These are phyloP conservation scores for Drosophila pruinosa DNA, from an alignment of 1,140 invertebrate species.

Conservation along the genomic window DNA sequence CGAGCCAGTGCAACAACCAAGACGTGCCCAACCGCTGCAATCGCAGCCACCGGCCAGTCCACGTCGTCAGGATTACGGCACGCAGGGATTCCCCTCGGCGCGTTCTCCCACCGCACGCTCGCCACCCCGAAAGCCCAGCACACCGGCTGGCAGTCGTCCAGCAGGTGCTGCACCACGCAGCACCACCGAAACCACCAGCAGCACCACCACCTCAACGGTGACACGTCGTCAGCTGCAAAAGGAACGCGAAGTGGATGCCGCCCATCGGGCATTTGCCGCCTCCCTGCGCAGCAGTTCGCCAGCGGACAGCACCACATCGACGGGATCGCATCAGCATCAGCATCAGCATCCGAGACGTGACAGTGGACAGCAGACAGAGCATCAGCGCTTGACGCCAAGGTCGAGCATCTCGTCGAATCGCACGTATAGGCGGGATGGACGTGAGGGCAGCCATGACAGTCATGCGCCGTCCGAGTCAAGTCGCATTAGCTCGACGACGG, in stretches of 20 bases:
- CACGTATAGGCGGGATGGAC: constrained; percentile 57
- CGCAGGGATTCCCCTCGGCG: constrained; percentile 41
- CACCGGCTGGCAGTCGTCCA: too few species aligned
- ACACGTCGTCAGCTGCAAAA: constrained; percentile 77
- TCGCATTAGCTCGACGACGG: constrained; percentile 73
- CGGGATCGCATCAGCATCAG: constrained; percentile 34
- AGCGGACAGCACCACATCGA: constrained; percentile 60
- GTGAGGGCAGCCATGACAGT: constrained; percentile 78
- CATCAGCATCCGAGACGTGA: constrained; percentile 35
- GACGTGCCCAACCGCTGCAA: constrained; percentile 7
- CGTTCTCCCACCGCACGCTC: constrained; percentile 35
- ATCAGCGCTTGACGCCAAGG: constrained; percentile 58
- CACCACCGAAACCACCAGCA: constrained; percentile 33
- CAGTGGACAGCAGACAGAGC: constrained; percentile 30
- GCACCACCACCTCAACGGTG: constrained; percentile 31
- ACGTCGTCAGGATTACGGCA: constrained; percentile 45
- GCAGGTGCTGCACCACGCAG: constrained; percentile 16
- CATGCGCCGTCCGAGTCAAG: constrained; percentile 73
- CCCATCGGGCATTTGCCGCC: constrained; percentile 88
- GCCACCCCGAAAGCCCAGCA: constrained; percentile 46
- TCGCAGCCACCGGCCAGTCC: constrained; percentile 35
- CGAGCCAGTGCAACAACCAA: constrained; percentile 26
- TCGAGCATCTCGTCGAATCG: constrained; percentile 71
- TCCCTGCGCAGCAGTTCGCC: constrained; percentile 86
- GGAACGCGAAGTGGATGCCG: constrained; percentile 85